phyloP scores from a whole-genome alignment of 1,140 invertebrate genomes.

The Nasonia longicornis region DNA sequence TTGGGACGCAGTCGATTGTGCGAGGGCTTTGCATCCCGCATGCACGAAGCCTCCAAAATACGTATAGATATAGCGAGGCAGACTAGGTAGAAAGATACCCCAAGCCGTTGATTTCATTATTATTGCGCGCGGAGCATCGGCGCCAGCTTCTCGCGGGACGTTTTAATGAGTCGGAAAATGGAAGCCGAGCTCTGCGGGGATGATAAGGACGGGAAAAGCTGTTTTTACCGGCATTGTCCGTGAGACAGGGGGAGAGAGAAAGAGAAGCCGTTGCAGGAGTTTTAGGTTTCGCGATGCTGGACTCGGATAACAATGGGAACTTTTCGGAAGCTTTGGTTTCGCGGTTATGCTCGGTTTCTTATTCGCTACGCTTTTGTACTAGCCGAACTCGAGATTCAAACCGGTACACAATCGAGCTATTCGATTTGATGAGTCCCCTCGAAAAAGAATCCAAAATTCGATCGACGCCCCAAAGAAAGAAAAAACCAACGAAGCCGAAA shows the following conservation, averaged over 20 bases:
- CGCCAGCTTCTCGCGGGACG: neutral
- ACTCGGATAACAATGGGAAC: neutral
- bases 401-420: too few relatives aligned
- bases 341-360: neutral
- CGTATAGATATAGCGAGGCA: too few relatives aligned
- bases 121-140: neutral
- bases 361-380: too few relatives aligned
- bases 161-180: slow-evolving; percentile 20
- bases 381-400: too few relatives aligned
- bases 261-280: neutral
- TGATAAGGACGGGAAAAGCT: neutral
- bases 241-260: too few relatives aligned
- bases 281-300: neutral
- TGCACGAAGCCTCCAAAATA: neutral
- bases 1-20: neutral
- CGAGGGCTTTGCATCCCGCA: neutral
- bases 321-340: neutral
- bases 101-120: neutral
- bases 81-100: neutral
- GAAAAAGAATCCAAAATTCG: too few relatives aligned
- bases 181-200: neutral
- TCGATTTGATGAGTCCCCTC: too few relatives aligned
- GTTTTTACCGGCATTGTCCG: neutral
- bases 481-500: too few relatives aligned
- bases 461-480: too few relatives aligned